These are phyloP conservation scores for Aurelia coerulea DNA, from an alignment of 30 jellyfish, hydroid and myxozoan species.

Conservation along the genomic window DNA sequence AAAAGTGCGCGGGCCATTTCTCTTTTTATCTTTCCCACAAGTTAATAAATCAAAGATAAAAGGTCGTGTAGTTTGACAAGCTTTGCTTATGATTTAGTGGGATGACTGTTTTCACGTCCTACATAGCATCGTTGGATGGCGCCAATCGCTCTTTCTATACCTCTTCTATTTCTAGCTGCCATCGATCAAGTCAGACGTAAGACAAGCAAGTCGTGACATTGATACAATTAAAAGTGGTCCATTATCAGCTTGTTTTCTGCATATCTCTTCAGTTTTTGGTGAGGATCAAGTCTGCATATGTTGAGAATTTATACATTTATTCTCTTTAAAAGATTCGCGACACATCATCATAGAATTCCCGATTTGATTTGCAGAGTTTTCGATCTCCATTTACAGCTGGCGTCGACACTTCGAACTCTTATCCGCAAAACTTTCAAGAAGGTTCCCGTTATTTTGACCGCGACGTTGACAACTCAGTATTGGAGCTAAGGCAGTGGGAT, in stretches of 20 bases:
- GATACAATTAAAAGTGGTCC: conserved; percentile 15
- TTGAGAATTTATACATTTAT: conserved; percentile 19
- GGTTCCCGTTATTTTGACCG: neutral
- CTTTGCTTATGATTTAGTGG: conserved; percentile 22
- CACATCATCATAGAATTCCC: neutral
- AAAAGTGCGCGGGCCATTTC: too few relatives aligned
- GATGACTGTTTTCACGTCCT: conserved; percentile 75
- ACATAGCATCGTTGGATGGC: conserved; percentile 51
- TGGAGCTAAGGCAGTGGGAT: too few relatives aligned
- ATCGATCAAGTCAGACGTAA: conserved; percentile 38
- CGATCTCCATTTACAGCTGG: neutral
- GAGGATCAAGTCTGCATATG: conserved; percentile 53
- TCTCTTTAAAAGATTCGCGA: conserved; percentile 6
- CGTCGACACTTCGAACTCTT: neutral
- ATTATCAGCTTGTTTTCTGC: conserved; percentile 33
- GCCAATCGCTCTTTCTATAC: conserved; percentile 50
- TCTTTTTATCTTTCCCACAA: too few relatives aligned
- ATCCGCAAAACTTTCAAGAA: neutral
- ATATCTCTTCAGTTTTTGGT: conserved; percentile 22
- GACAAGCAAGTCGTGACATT: conserved; percentile 41
- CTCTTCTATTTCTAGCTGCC: conserved; percentile 59
- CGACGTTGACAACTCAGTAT: neutral
- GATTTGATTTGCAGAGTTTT: conserved; percentile 17
- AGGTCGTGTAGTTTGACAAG: neutral
- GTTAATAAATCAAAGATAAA: too few relatives aligned